Base-by-base conservation (phyloP, 2,888 invertebrate species). In the Drosophila bunnanda region DNA sequence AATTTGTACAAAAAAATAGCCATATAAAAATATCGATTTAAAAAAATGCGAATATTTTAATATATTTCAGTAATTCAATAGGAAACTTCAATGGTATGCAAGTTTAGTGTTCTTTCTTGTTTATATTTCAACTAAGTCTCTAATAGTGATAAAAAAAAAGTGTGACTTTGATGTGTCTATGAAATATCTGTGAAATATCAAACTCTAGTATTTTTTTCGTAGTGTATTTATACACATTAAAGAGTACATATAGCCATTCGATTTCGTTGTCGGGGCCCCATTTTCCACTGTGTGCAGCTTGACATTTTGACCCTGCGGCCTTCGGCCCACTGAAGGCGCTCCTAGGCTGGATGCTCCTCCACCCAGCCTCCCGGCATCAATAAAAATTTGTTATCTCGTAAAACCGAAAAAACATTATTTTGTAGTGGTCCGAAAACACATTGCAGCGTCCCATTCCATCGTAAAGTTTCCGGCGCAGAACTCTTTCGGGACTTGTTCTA, bases 301-400 rank as follows among this genome's bases (percentile, higher is more conserved):
- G 87, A 84, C 85, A 85, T 87, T 76, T 84, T 84, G 89, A 85
- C 89, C 75, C 53, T 25, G 36, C 43, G 48, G 32, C 69, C 61
- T 82, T 76, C 75, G 65, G 75, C 67, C 38, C 34, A 65, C 57
- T 41, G 52, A 52, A 50, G 60, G 34, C 50, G 59, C 48, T 55
- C 58, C 17, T 13, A 65, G 12, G 32, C 32, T 32, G 32, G 32
- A 10, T 32, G 32, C 44, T 41, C 30, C 44, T 13, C 34, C 46
- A 13, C 56, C 58, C 57, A 50, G n/a, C 25, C 32, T 57, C 25
- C 25, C 15, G 17, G 46, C 70, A 71, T 75, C 75, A 76, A 89
- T 87, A 89, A 80, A 83, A 86, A 80, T 82, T 78, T 87, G 77
- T 89, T 85, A 85, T 85, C 85, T 82, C 74, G 72, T 83, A 88